Conservation (phyloP, 2,888 invertebrate genomes). For the Pterostichus niger region DNA sequence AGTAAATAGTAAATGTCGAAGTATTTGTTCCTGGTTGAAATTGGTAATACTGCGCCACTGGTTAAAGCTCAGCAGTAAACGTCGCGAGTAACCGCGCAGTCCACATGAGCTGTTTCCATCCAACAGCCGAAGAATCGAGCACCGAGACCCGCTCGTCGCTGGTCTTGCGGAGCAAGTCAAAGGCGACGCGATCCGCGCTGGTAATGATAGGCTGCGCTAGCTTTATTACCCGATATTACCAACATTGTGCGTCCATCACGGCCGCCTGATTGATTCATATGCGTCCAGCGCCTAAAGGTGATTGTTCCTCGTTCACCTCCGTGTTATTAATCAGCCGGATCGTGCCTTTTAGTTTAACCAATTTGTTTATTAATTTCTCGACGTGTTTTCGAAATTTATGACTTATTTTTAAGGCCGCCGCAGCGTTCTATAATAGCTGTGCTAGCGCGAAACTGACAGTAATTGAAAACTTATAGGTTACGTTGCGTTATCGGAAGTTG, state of each 20-base stretch:
- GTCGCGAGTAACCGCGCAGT: too few relatives aligned
- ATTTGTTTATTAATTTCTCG: conserved; percentile 67
- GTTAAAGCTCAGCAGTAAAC: too few relatives aligned
- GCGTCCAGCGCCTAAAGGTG: conserved; percentile 56
- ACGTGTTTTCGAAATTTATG: conserved; percentile 66
- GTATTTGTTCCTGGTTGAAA: too few relatives aligned
- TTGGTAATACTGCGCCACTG: too few relatives aligned
- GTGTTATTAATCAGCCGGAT: conserved; percentile 65
- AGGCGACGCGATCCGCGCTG: conserved; percentile 20
- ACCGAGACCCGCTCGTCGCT: not conserved
- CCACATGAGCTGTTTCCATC: not conserved
- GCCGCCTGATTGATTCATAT: conserved; percentile 67
- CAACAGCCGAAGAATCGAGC: not conserved
- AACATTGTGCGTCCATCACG: conserved; percentile 65
- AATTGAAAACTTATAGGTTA: conserved; percentile 54
- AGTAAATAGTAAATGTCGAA: too few relatives aligned
- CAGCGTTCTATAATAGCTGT: not conserved
- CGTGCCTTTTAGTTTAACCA: conserved; percentile 65
- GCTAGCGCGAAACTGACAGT: conserved; percentile 21
- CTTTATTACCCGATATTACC: conserved; percentile 67
- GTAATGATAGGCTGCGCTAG: conserved; percentile 66
- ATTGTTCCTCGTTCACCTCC: conserved; percentile 37
- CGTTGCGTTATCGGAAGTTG: conserved; percentile 14
- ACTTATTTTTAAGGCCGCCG: conserved; percentile 63
- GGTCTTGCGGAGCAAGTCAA: conserved; percentile 16